phyloP scores from a whole-genome alignment of 2,888 invertebrate genomes.

The Platycnemis pennipes region DNA sequence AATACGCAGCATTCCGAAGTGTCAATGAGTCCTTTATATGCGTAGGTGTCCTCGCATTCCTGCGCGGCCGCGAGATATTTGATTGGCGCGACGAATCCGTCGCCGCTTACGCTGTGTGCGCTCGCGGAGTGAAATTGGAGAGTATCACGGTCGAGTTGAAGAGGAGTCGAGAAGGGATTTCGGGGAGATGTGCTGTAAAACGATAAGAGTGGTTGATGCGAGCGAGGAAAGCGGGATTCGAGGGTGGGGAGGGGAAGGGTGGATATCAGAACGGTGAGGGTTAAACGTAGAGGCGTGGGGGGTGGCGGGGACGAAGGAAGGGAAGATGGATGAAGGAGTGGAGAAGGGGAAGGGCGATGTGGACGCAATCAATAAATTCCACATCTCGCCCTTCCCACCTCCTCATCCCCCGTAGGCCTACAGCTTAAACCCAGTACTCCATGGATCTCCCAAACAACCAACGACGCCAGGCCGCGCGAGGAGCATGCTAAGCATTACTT shows the following conservation, averaged over 20 bases:
- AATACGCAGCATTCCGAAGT: too few species aligned
- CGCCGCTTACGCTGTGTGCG: neutral
- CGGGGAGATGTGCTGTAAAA: neutral
- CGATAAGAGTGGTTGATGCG: neutral
- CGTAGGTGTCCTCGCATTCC: too few species aligned
- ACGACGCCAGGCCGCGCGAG: conserved; percentile 14
- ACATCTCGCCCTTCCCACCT: conserved; percentile 7
- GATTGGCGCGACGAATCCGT: neutral
- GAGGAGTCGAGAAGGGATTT: neutral
- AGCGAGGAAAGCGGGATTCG: neutral
- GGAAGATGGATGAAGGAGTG: neutral
- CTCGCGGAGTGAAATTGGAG: neutral
- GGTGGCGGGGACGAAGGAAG: neutral
- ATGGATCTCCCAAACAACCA: conserved; percentile 48
- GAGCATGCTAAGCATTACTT: conserved; percentile 51
- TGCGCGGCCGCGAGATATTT: neutral
- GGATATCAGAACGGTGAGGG: neutral
- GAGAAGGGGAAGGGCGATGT: neutral
- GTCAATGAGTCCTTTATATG: too few species aligned
- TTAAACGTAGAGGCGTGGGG: neutral
- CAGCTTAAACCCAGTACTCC: conserved; percentile 49
- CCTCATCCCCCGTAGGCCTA: too few species aligned
- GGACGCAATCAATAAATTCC: conserved; percentile 12
- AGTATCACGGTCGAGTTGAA: neutral
- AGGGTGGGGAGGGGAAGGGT: neutral